Evolutionary conservation across 2,888 invertebrate genomes (phyloP).

Genomic region (Zaprionus lineosus): DNA sequence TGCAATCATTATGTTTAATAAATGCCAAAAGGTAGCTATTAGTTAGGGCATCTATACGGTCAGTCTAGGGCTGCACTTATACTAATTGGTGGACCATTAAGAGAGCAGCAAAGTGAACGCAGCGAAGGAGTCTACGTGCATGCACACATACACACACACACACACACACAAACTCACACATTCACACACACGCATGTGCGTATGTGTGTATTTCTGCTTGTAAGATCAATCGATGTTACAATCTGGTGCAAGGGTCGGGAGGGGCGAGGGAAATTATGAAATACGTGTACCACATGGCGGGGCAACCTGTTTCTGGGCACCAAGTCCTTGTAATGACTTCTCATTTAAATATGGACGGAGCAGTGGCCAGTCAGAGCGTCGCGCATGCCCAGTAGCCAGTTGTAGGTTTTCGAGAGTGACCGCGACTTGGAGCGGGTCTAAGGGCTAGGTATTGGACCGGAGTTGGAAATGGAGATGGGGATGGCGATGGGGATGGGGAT

Average conservation of each 20-base stretch:
- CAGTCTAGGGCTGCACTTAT: constrained; percentile 52
- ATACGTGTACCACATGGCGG: constrained; percentile 21
- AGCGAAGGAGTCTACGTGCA: not conserved
- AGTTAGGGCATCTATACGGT: constrained; percentile 19
- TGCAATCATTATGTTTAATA: constrained; percentile 71
- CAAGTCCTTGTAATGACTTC: constrained; percentile 51
- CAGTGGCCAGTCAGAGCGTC: constrained; percentile 10
- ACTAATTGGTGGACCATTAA: constrained; percentile 75
- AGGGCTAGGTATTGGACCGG: too few relatives aligned
- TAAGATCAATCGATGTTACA: too few relatives aligned
- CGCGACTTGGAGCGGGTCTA: too few relatives aligned
- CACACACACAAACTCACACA: too few relatives aligned
- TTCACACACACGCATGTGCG: too few relatives aligned
- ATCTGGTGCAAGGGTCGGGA: too few relatives aligned
- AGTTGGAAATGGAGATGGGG: too few relatives aligned
- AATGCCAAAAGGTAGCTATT: constrained; percentile 72
- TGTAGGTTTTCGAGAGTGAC: too few relatives aligned
- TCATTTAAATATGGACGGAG: constrained; percentile 48
- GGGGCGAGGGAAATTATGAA: constrained; percentile 57
- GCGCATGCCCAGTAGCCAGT: constrained; percentile 73
- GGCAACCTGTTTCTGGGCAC: constrained; percentile 26
- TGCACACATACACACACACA: too few relatives aligned
- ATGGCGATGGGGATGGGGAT: not conserved
- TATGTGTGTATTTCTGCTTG: not conserved
- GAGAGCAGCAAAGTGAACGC: constrained; percentile 13